Conservation (phyloP, 2,113 vertebrate genomes). For the Silurus glanis region DNA sequence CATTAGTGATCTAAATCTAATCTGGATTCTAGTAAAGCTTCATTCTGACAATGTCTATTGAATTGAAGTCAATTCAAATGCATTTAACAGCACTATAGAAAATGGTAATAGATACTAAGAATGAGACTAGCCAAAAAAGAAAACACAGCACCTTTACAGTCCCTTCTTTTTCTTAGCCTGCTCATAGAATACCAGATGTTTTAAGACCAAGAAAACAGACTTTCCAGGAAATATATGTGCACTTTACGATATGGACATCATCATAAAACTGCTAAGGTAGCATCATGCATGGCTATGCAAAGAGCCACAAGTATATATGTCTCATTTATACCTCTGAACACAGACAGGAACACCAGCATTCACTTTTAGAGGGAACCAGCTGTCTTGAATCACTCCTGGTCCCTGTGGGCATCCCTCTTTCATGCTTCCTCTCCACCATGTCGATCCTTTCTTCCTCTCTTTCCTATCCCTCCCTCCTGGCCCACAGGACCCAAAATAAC, state of each 20-base stretch:
- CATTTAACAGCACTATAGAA: background rate
- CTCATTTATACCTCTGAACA: background rate
- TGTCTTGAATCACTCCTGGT: constrained; percentile 58
- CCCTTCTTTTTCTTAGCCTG: background rate
- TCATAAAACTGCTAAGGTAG: constrained; percentile 3
- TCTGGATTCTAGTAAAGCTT: background rate
- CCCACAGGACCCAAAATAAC: constrained; percentile 40
- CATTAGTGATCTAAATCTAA: background rate
- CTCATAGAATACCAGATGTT: background rate
- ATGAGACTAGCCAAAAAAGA: too few relatives aligned
- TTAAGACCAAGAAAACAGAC: background rate
- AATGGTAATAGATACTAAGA: background rate
- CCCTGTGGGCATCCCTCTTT: constrained; percentile 34
- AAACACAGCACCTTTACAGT: background rate
- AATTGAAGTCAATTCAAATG: background rate
- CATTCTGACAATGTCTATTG: background rate
- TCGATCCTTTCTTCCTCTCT: background rate
- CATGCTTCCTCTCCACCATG: constrained; percentile 17
- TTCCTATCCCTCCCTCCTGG: constrained; percentile 17
- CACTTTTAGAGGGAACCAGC: constrained; percentile 50
- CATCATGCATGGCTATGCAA: background rate
- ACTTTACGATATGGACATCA: background rate
- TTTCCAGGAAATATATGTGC: background rate
- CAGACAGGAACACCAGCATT: constrained; percentile 7
- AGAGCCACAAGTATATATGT: background rate